Percentiles rank a stretch among this genome's conserved stretches.
These are phyloP conservation scores for Euplexia lucipara DNA, from an alignment of 2,888 invertebrate genomes.

Conservation along the genomic window DNA sequence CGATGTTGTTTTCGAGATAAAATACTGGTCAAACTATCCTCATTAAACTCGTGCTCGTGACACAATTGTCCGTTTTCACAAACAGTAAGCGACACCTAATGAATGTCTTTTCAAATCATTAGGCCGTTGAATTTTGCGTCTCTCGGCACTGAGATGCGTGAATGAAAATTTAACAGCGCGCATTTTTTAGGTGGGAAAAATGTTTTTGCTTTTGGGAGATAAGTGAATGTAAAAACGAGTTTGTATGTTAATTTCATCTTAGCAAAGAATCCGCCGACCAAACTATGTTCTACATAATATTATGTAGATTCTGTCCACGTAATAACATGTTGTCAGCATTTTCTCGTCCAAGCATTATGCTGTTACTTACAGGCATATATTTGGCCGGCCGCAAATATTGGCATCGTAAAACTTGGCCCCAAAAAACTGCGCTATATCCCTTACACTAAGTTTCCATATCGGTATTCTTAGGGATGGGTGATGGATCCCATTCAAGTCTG, in stretches of 20 bases:
- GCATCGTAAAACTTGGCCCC: constrained; percentile 71
- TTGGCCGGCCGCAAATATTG: constrained; percentile 67
- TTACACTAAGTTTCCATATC: constrained; percentile 70
- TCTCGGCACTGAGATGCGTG: too few species aligned
- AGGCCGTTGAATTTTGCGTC: too few species aligned
- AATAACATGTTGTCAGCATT: constrained; percentile 62
- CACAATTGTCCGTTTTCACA: not conserved
- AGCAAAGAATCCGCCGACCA: constrained; percentile 24
- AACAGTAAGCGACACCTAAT: too few species aligned
- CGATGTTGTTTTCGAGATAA: constrained; percentile 55
- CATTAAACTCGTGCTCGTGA: constrained; percentile 44
- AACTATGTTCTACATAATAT: constrained; percentile 23
- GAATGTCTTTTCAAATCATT: too few species aligned
- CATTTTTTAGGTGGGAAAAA: constrained; percentile 5
- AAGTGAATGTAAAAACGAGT: constrained; percentile 30
- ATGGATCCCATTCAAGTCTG: constrained; percentile 61
- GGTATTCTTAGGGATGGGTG: constrained; percentile 66
- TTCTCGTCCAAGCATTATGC: constrained; percentile 61
- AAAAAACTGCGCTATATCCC: constrained; percentile 75
- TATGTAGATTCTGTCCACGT: constrained; percentile 44
- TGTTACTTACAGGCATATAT: constrained; percentile 71
- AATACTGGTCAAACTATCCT: constrained; percentile 56
- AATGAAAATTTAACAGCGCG: too few species aligned
- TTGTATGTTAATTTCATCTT: constrained; percentile 38
- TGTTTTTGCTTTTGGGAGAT: constrained; percentile 26